Percentiles rank a stretch among this genome's conserved stretches.
Conservation (phyloP, 2,888 invertebrate species). For the Zelleria hepariella region DNA sequence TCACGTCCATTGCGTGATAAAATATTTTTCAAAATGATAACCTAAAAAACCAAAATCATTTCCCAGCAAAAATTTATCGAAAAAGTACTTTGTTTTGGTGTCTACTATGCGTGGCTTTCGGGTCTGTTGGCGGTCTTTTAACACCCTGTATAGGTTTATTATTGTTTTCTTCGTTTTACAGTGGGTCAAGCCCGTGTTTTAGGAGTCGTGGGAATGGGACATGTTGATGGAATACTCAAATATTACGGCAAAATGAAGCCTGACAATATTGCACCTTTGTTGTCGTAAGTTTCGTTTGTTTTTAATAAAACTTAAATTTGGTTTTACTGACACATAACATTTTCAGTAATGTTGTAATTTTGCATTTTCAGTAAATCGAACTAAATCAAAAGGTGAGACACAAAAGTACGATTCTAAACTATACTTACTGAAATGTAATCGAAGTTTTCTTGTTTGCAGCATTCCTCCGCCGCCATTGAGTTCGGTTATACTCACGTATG, state of each 20-base stretch:
- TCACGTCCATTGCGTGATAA: no score
- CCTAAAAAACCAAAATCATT: no score
- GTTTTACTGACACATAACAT: neutral
- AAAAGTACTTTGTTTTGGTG: no score
- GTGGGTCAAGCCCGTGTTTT: conserved; percentile 79
- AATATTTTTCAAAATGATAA: no score
- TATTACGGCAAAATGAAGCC: conserved; percentile 61
- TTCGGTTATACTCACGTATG: conserved; percentile 10
- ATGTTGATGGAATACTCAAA: conserved; percentile 86
- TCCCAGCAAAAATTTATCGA: no score
- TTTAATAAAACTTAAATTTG: neutral
- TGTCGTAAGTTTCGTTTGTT: conserved; percentile 38
- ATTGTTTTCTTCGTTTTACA: conserved; percentile 13
- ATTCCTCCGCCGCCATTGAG: neutral
- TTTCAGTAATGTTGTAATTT: neutral
- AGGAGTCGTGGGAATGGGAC: conserved; percentile 97
- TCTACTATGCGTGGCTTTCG: no score
- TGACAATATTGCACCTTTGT: conserved; percentile 54
- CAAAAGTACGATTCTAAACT: no score
- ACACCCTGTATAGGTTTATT: no score
- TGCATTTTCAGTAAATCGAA: neutral
- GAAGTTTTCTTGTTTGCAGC: neutral
- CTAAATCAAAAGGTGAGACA: neutral
- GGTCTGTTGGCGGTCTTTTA: no score
- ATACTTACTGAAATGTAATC: neutral